These are phyloP conservation scores for Salpingus planirostris DNA, from an alignment of 2,888 invertebrate species.

Conservation along the genomic window DNA sequence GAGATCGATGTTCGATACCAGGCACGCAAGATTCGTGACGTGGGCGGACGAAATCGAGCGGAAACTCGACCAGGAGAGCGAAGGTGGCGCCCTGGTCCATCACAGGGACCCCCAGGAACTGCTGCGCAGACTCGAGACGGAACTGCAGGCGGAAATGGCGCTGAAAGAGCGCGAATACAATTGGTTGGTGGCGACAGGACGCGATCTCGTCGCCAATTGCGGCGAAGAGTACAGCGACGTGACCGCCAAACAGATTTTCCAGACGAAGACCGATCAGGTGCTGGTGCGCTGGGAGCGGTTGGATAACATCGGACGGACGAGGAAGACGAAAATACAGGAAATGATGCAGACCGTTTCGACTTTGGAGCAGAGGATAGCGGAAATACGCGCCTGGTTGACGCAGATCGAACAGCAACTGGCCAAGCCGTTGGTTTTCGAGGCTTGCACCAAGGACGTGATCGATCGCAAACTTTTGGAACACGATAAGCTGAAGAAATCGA, in stretches of 20 bases:
- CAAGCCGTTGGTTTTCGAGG: slow-evolving; percentile 59
- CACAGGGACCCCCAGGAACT: slow-evolving; percentile 68
- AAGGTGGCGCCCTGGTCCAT: slow-evolving; percentile 31
- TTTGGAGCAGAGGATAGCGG: slow-evolving; percentile 62
- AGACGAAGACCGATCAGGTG: slow-evolving; percentile 50
- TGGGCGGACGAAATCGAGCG: slow-evolving; percentile 66
- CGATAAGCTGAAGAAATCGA: slow-evolving; percentile 62
- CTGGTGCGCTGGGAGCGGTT: slow-evolving; percentile 67
- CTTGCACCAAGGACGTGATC: slow-evolving; percentile 54
- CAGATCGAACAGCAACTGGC: slow-evolving; percentile 62
- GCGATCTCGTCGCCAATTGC: slow-evolving; percentile 53
- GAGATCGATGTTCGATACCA: slow-evolving; percentile 59
- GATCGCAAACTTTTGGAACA: slow-evolving; percentile 62
- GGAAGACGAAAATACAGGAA: slow-evolving; percentile 64
- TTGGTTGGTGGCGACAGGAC: slow-evolving; percentile 65
- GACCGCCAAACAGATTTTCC: slow-evolving; percentile 49
- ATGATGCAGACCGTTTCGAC: slow-evolving; percentile 60
- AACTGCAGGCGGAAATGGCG: slow-evolving; percentile 65
- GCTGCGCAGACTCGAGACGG: slow-evolving; percentile 61
- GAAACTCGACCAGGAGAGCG: slow-evolving; percentile 49
- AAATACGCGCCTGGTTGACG: slow-evolving; percentile 64
- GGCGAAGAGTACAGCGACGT: slow-evolving; percentile 55
- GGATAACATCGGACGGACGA: slow-evolving; percentile 56
- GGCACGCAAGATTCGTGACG: slow-evolving; percentile 54
- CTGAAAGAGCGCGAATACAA: slow-evolving; percentile 69